Conservation (phyloP, 2,797 vertebrate species). For the Buphagus erythrorhynchus region DNA sequence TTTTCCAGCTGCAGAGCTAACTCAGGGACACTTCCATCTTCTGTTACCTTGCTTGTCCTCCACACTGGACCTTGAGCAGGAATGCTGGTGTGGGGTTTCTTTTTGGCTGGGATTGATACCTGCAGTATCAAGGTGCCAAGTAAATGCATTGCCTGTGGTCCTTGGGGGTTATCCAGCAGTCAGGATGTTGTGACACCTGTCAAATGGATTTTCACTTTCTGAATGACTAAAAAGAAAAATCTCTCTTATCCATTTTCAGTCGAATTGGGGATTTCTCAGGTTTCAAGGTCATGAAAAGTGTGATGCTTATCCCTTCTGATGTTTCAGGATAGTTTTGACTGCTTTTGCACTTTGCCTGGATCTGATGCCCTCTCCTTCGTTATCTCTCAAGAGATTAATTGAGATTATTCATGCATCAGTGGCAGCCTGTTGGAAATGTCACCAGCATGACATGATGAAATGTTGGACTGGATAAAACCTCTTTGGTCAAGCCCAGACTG, state of each 20-base stretch:
- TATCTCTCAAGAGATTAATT: background rate
- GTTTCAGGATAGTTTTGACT: conserved; percentile 21
- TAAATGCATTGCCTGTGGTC: background rate
- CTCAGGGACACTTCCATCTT: background rate
- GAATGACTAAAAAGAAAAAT: conserved; percentile 42
- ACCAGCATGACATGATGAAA: background rate
- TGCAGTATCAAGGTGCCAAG: conserved; percentile 5
- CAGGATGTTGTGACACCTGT: conserved; percentile 71
- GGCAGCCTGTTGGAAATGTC: background rate
- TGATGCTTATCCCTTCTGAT: conserved; percentile 19
- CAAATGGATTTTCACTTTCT: conserved; percentile 61
- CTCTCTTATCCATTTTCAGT: conserved; percentile 60
- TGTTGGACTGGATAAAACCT: background rate
- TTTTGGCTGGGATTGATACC: conserved; percentile 12
- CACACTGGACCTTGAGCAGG: background rate
- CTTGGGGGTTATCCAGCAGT: conserved; percentile 15
- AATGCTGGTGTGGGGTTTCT: conserved; percentile 22
- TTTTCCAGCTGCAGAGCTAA: background rate
- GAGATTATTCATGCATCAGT: background rate
- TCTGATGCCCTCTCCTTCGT: background rate
- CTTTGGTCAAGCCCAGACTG: background rate
- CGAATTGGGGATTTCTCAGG: conserved; percentile 57
- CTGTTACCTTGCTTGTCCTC: background rate
- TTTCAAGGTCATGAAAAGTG: conserved; percentile 70
- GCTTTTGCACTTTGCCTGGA: conserved; percentile 20